These are phyloP conservation scores for Umimayanthus kanabou DNA, from an alignment of 92 coral and sea anemone species.

Conservation along the genomic window DNA sequence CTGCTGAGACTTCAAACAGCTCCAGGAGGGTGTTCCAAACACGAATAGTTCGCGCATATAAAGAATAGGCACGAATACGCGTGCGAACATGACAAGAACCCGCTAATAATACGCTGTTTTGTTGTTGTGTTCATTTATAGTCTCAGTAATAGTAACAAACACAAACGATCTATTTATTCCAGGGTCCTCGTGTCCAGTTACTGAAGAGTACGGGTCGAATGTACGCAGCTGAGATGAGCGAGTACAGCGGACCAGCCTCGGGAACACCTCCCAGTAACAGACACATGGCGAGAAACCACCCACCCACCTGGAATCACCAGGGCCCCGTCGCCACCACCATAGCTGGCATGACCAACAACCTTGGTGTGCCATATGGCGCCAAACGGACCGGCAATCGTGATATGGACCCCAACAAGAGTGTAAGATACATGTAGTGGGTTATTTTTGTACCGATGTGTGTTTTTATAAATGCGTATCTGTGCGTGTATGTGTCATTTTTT, in stretches of 20 bases:
- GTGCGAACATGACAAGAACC: too few species aligned
- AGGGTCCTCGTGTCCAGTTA: constrained; percentile 44
- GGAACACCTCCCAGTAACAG: constrained; percentile 34
- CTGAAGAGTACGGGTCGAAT: constrained; percentile 19
- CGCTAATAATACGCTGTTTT: too few species aligned
- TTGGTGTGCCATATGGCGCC: constrained; percentile 15
- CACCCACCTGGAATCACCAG: constrained; percentile 39
- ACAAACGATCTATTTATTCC: not conserved
- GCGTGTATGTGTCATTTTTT: too few species aligned
- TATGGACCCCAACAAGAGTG: constrained; percentile 46
- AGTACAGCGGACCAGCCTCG: constrained; percentile 24
- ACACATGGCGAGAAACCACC: constrained; percentile 42
- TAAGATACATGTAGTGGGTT: not conserved
- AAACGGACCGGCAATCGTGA: constrained; percentile 39
- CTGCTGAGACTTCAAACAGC: not conserved
- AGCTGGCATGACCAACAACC: constrained; percentile 33
- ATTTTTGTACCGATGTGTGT: too few species aligned
- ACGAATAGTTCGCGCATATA: not conserved
- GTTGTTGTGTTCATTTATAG: not conserved
- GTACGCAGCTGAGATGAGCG: constrained; percentile 22
- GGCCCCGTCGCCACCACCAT: constrained; percentile 34
- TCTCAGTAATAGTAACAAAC: not conserved
- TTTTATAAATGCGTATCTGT: too few species aligned
- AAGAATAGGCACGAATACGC: too few species aligned
- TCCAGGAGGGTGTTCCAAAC: not conserved